These are phyloP conservation scores for Protophormia terraenovae DNA, from an alignment of 2,888 invertebrate species.

Conservation along the genomic window DNA sequence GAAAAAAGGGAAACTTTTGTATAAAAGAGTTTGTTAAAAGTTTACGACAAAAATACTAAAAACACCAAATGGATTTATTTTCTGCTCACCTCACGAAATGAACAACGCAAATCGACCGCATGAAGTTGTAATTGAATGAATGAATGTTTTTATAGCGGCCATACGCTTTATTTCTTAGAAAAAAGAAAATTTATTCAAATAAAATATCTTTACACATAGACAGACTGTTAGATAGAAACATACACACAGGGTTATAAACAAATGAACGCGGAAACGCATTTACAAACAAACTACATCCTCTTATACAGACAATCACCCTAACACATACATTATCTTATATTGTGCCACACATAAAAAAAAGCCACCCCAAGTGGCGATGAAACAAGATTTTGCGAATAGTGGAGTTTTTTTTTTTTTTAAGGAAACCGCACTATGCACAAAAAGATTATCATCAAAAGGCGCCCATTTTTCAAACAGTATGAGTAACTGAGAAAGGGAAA, in stretches of 20 bases:
- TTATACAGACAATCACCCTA: background rate
- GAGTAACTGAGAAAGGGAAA: slow-evolving; percentile 10
- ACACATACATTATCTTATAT: background rate
- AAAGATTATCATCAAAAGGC: slow-evolving; percentile 53
- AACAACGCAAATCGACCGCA: slow-evolving; percentile 57
- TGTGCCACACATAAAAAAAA: background rate
- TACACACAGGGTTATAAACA: background rate
- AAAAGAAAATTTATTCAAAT: slow-evolving; percentile 45
- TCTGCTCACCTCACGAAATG: background rate
- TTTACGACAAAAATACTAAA: background rate
- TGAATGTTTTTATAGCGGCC: slow-evolving; percentile 18
- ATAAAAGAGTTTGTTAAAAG: slow-evolving; percentile 24
- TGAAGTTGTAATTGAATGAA: slow-evolving; percentile 53
- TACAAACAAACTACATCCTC: slow-evolving; percentile 7
- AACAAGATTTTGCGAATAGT: slow-evolving; percentile 16
- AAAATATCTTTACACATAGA: background rate
- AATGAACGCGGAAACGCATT: slow-evolving; percentile 33
- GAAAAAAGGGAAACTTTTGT: background rate
- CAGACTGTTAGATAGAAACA: too few relatives aligned
- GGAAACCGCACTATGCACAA: slow-evolving; percentile 40
- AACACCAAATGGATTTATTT: background rate
- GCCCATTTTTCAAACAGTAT: background rate
- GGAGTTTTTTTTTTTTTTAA: background rate
- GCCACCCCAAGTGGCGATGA: slow-evolving; percentile 38
- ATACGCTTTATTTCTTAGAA: slow-evolving; percentile 20